Base-by-base conservation (phyloP, 2,797 vertebrate species). In the Macropus fuliginosus region DNA sequence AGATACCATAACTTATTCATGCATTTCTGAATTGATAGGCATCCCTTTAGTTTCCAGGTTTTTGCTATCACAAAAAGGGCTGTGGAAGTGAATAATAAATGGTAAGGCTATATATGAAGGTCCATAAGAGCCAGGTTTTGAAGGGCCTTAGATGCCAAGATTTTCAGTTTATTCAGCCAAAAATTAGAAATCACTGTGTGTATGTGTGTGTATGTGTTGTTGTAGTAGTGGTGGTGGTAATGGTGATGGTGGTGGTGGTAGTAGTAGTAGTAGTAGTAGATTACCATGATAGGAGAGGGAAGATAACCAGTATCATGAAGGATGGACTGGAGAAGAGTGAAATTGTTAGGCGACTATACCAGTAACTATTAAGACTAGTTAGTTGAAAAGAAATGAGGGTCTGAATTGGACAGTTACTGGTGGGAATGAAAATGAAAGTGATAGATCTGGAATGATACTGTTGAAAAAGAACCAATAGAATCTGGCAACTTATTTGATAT, bases 171-270 rank as follows among this genome's bases (percentile, higher is more conserved):
- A 57, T 29, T 29, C 56, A 57, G 56, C 29, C 28, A 10, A 57
- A 57, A 57, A 28, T 57, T 28, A 29, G 59, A 5, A 16, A n/a
- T 66, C 34, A 16, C 59, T n/a, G 34, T 74, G 16, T n/a, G 18
- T 66, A 5, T n/a, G 5, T 66, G 34, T 59, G 24, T 56, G 21
- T 56, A 4, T 56, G 1, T 56, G 55, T 56, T 56, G 55, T 52
- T 52, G 52, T 52, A 9, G 52, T 52, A 13, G 57, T 59, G 2
- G 29, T 59, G 12, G 28, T 31, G 3, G 29, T 31, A 0, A 11
- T 31, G 0, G 10, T 34, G 1, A 29, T 62, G 0, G 11, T 34
- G 14, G 29, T 59, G 12, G 27, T 57, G 1, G 11, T 14, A 0
- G 29, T 62, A 1, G 29, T 62, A 13, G 31, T 66, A 34, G 31